Evolutionary conservation across 2,888 invertebrate genomes (phyloP), one percentile per base, ranked within the genome.

Genomic region (Oegoconia quadripuncta): DNA sequence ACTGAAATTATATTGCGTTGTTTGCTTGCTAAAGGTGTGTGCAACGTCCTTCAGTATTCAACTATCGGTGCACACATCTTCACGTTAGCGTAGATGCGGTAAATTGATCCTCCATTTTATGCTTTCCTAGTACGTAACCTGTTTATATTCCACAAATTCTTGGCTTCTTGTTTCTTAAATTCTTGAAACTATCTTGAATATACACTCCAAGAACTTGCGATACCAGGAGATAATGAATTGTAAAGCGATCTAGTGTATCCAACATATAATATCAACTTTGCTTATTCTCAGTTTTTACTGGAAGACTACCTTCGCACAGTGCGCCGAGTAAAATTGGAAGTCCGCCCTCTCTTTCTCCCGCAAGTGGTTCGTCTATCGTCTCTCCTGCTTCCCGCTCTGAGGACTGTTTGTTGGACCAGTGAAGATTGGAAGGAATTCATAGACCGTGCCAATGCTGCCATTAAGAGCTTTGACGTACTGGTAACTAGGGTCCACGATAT

Each of bases 331-430:
- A 95, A 96, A 64, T 79, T 93, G 29, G 97, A 97, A 80, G 95
- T 97, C 11, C 91, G 97, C n/a, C 95, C 96, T 14, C 84, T 98
- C 34, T 93, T 98, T 67, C 88, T 96, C 20, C 96, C 97, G 0
- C 97, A 97, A 86, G 88, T 97, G 45, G 93, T 95, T 16, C 92
- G 93, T 15, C 89, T 98, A 9, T 94, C 96, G 2, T 92, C 93
- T 7, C 91, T 95, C 50, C 83, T 98, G 15, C 91, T 93, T 38
- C 97, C 97, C 0, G 97, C 95, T 1, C 79, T 97, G 17, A 91
- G 90, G 14, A 89, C 90, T 8, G 90, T 97, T 9, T 93, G 93
- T 20, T 98, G 98, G 98, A 96, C 96, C 1, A 93, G 95, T 44
- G 90, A 93, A 11, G 91, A 93, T 49, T 96, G 97, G 93, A 90